Percentiles rank a stretch among this genome's conserved stretches.
phyloP scores from a whole-genome alignment of 2,113 vertebrate genomes.

The Solea senegalensis region DNA sequence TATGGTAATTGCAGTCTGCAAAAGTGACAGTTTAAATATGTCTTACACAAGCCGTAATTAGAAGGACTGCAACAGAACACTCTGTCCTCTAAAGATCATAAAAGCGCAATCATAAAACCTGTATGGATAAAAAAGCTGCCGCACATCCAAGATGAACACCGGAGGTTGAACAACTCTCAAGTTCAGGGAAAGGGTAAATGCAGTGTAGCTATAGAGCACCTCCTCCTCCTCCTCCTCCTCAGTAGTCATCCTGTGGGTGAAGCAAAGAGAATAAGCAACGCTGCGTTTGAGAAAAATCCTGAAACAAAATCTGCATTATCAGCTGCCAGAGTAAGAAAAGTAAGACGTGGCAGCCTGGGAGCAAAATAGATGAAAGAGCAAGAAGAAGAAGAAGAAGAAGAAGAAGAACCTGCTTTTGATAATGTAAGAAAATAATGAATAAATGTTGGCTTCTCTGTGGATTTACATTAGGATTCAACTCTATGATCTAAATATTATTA shows the following conservation, averaged over 20 bases:
- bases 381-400: not conserved
- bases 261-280: constrained; percentile 45
- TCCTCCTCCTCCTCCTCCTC: constrained; percentile 30
- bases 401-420: constrained; percentile 23
- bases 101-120: too few species aligned
- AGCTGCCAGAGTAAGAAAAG: constrained; percentile 56
- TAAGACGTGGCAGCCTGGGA: constrained; percentile 24
- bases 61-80: not conserved
- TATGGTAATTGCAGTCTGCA: constrained; percentile 10
- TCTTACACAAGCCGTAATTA: not conserved
- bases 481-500: not conserved
- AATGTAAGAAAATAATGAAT: constrained; percentile 10
- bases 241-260: constrained; percentile 55
- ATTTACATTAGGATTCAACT: not conserved
- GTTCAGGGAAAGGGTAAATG: too few species aligned
- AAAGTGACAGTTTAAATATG: constrained; percentile 32
- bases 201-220: not conserved
- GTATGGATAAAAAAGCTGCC: too few species aligned
- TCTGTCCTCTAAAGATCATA: not conserved
- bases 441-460: not conserved
- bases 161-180: constrained; percentile 2
- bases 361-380: constrained; percentile 13
- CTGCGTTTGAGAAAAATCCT: constrained; percentile 60
- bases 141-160: too few species aligned
- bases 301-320: constrained; percentile 66